phyloP scores from a whole-genome alignment of 2,888 invertebrate genomes.

The Beris chalybata region DNA sequence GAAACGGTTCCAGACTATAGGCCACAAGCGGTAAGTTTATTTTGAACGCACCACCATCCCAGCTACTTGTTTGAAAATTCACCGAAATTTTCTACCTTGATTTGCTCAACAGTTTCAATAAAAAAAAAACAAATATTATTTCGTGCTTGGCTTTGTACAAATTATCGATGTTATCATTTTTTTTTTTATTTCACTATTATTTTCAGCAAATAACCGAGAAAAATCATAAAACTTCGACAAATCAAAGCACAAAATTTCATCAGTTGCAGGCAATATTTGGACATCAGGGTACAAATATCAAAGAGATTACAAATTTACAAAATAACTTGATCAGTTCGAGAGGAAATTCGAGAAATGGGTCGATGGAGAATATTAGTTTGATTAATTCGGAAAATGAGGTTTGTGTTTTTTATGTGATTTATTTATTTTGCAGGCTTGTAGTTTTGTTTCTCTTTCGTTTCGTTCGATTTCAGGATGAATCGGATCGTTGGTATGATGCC shows the following conservation, averaged over 20 bases:
- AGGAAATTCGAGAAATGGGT: constrained; percentile 39
- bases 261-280: constrained; percentile 77
- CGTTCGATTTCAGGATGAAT: too few species aligned
- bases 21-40: constrained; percentile 64
- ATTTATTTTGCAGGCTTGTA: background rate
- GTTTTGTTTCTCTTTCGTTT: too few species aligned
- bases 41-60: constrained; percentile 19
- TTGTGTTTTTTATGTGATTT: constrained; percentile 5
- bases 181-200: constrained; percentile 26
- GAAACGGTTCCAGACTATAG: constrained; percentile 87
- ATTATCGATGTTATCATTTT: background rate
- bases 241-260: constrained; percentile 80
- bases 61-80: constrained; percentile 18
- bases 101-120: constrained; percentile 44
- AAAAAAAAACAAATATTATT: too few species aligned
- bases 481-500: too few species aligned
- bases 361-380: constrained; percentile 40
- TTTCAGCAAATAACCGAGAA: constrained; percentile 62
- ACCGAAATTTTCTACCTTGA: constrained; percentile 21
- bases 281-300: constrained; percentile 58
- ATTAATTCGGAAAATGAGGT: constrained; percentile 42
- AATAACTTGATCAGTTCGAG: constrained; percentile 39
- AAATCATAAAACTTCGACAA: constrained; percentile 72
- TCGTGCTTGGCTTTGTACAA: too few species aligned
- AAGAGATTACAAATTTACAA: constrained; percentile 45